Base-by-base conservation (phyloP, 1,140 invertebrate species). In the Dryas iulia region DNA sequence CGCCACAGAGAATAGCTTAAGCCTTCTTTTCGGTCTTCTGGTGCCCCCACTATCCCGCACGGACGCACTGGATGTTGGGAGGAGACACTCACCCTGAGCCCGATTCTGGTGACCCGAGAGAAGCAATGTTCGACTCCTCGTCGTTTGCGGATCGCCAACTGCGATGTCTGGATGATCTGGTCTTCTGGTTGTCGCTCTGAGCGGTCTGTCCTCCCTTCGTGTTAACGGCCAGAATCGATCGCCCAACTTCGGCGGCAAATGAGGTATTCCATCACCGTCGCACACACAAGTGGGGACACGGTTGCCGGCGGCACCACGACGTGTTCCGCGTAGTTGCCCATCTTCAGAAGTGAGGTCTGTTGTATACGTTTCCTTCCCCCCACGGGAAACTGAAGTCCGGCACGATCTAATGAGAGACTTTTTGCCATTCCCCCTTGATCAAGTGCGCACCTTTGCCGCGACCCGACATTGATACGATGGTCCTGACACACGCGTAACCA, bases 1-100 rank as follows among this genome's bases (percentile, higher is more conserved):
- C n/a, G n/a, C n/a, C n/a, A n/a, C n/a, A n/a, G n/a, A n/a, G n/a
- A n/a, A n/a, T n/a, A n/a, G 30, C 11, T 57, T 61, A 72, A 12
- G 68, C 62, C 23, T 74, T 85, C 74, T 91, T 89, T 31, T 78
- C 70, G 5, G 92, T 92, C 72, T 92, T 93, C 83, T 93, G 93
- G 1, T n/a, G 93, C n/a, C n/a, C n/a, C n/a, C n/a, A n/a, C n/a
- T n/a, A n/a, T n/a, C n/a, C n/a, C 64, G 23, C 11, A 18, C 21
- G 52, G 10, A 53, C 52, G 2, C 18, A 14, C 11, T 53, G 52
- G 21, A 53, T 97, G 77, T 95, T 94, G 1, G 96, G 97, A 52
- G 97, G 78, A n/a, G 1, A 97, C 96, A 76, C 97, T n/a, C 97
- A 69, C 96, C 96, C 84, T 97, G 94, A n/a, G 96, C n/a, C n/a